These are phyloP conservation scores for Sinocyclocheilus anshuiensis DNA, from an alignment of 2,113 vertebrate genomes.

Conservation along the genomic window DNA sequence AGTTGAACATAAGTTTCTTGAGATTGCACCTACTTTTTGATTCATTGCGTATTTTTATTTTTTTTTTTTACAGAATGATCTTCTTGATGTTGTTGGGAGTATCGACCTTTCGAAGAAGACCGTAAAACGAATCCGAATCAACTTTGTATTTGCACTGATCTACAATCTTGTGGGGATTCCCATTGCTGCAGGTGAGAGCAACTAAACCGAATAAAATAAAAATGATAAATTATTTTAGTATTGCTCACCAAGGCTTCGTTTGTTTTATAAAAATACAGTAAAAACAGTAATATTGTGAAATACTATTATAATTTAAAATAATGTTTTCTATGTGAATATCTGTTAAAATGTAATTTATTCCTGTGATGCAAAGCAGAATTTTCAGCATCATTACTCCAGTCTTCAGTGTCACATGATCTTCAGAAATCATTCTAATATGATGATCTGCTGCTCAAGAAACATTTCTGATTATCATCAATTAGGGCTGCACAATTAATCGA, in stretches of 20 bases:
- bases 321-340: not conserved
- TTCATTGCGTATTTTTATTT: too few species aligned
- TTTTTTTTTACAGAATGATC: constrained; percentile 79
- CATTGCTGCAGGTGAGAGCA: constrained; percentile 87
- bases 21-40: too few species aligned
- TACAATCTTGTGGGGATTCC: constrained; percentile 96
- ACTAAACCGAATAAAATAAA: too few species aligned
- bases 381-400: not conserved
- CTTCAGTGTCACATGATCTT: not conserved
- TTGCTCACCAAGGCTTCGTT: not conserved
- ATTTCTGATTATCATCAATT: too few species aligned
- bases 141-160: constrained; percentile 81
- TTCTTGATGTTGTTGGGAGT: constrained; percentile 93
- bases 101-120: constrained; percentile 94
- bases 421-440: not conserved
- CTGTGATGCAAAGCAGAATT: not conserved
- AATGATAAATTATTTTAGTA: too few species aligned
- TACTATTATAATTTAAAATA: not conserved
- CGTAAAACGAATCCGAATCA: constrained; percentile 78
- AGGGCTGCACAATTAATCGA: too few species aligned
- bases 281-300: not conserved
- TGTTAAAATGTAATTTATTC: not conserved
- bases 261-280: not conserved
- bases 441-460: too few species aligned
- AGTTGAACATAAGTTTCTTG: too few species aligned